Evolutionary conservation across 92 coral and sea anemone genomes (phyloP), one percentile per base, ranked within the genome.

Genomic region (Phenganax stokvisi): DNA sequence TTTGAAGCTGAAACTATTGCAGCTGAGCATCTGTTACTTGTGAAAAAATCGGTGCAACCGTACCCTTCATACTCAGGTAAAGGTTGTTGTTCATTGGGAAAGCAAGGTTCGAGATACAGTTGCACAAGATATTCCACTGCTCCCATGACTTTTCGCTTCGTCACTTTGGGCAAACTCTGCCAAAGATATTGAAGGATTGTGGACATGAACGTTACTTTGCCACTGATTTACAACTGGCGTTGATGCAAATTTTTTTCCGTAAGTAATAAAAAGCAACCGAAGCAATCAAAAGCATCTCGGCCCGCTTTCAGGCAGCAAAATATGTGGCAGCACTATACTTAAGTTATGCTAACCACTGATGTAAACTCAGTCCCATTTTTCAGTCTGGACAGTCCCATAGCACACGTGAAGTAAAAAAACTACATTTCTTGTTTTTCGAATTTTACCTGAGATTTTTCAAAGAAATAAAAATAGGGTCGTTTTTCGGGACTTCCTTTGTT

Each of bases 21-120:
- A 56, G 79, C 10, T 74, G 79, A 74, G 63, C 79, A 74, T 74
- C 79, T 74, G 63, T 56, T 74, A 74, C 79, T 74, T 74, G 63
- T 74, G 16, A 74, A 63, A 54, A 74, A 74, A 74, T 74, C 56
- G 44, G 37, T 74, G 55, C 37, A 74, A 63, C 79, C 44, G 31
- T 31, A 74, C 55, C 16, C 79, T 74, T 37, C 3, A 37, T 20
- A 20, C 25, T 52, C 78, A 52, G 78, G 20, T 59, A 37, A 74
- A 74, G 62, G 78, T 74, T 0, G 62, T 74, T 74, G 79, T 56
- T 74, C 79, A 56, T 74, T 74, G 79, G 79, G 79, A 20, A 60
- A 53, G 79, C 63, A 62, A 74, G 79, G 62, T 60, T 28, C 13
- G 77, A 68, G 51, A 68, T 20, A 68, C 25, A 68, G 73, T 47